Evolutionary conservation across 2,888 invertebrate species (phyloP).

Genomic region (Eueremaeus valkanovi): DNA sequence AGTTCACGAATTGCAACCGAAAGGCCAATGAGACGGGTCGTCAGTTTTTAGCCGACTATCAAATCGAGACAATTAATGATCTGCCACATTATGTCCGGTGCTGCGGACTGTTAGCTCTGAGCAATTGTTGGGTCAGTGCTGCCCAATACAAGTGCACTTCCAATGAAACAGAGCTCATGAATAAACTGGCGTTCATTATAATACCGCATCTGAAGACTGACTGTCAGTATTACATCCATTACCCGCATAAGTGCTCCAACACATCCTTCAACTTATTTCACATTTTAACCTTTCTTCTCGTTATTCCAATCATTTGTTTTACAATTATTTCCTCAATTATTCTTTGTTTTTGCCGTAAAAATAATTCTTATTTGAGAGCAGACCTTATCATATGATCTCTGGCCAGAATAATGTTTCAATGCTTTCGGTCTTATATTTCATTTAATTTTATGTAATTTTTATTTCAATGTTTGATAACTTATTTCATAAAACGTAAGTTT

Average conservation of each 20-base stretch:
- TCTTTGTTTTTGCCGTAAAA: background rate
- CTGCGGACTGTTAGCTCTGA: conserved; percentile 1
- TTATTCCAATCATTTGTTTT: conserved; percentile 24
- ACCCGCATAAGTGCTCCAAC: conserved; percentile 30
- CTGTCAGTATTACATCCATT: conserved; percentile 19
- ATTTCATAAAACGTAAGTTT: background rate
- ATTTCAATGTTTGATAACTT: background rate
- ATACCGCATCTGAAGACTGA: background rate
- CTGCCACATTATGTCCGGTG: background rate
- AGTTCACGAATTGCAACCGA: background rate
- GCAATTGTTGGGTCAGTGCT: background rate
- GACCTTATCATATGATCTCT: too few relatives aligned
- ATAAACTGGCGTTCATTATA: background rate
- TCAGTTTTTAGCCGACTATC: background rate
- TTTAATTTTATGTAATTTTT: too few relatives aligned
- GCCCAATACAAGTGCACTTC: background rate
- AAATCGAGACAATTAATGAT: background rate
- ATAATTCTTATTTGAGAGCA: background rate
- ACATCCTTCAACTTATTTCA: conserved; percentile 28
- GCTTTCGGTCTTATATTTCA: too few relatives aligned
- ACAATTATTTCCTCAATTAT: background rate
- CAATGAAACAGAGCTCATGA: background rate
- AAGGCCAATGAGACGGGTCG: background rate
- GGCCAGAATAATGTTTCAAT: too few relatives aligned
- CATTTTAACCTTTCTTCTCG: conserved; percentile 30